Evolutionary conservation across 2,113 vertebrate genomes (phyloP), one percentile per base, ranked within the genome.

Genomic region (Petrocephalus microphthalmus): DNA sequence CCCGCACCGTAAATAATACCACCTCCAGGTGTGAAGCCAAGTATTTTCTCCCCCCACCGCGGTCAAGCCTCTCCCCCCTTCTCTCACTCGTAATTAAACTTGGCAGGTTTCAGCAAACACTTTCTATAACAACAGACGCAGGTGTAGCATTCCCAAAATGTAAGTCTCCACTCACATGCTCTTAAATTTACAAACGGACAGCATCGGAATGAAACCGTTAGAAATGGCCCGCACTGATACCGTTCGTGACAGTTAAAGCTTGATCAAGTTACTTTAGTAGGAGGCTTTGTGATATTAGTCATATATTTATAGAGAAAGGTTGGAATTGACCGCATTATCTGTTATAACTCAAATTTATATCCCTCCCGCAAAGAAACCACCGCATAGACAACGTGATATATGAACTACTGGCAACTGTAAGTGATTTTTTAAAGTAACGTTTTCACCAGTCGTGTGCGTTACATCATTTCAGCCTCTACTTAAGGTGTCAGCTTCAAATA

Each of bases 401-500:
- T 25, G 29, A 17, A 64, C 85, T 22, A 56, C 54, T 84, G 45
- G 49, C 33, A 45, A 56, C 42, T 37, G 7, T 13, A 8, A 82
- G 53, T 60, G 87, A 53, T 53, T 52, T 64, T 42, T 87, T 33
- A 42, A 56, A 78, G 78, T 88, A 74, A 54, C 29, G 29, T 88
- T 54, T 81, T 88, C 78, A 71, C 37, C 57, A 49, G 5, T 64
- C 57, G 47, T 64, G 60, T 15, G 20, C n/a, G 51, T 88, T 85
- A 47, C 56, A 64, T 92, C 91, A 90, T 90, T 89, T 33, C 87
- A 92, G 92, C 93, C 93, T 94, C 93, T 85, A 90, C 90, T 89
- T 71, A 91, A 93, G 92, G 91, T 93, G 94, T 92, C 92, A 92
- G 89, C 89, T 91, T 88, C 92, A 74, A 90, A 86, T 92, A 92